These are phyloP conservation scores for Acanthococcus lagerstroemiae DNA, from an alignment of 2,888 invertebrate species.

Conservation along the genomic window DNA sequence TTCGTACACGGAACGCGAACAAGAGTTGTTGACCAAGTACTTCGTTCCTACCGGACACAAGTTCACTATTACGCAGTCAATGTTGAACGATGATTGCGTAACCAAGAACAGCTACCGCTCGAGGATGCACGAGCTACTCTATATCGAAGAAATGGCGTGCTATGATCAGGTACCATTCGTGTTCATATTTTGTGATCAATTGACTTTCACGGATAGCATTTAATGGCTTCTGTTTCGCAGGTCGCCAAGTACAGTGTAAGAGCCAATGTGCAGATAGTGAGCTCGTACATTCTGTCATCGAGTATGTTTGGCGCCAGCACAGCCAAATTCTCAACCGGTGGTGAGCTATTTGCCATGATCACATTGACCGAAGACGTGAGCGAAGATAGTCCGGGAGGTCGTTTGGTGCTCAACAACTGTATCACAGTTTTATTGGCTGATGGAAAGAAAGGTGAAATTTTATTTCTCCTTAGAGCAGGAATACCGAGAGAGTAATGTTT, in stretches of 20 bases:
- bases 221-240: slow-evolving; percentile 32
- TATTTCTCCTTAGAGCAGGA: slow-evolving; percentile 1
- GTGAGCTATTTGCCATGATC: slow-evolving; percentile 65
- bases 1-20: slow-evolving; percentile 45
- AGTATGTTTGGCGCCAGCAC: slow-evolving; percentile 58
- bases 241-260: slow-evolving; percentile 59
- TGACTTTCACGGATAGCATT: no score
- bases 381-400: slow-evolving; percentile 71
- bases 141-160: slow-evolving; percentile 67
- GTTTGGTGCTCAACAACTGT: slow-evolving; percentile 66
- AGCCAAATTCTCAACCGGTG: slow-evolving; percentile 64
- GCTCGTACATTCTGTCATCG: slow-evolving; percentile 58
- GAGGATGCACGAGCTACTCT: slow-evolving; percentile 63
- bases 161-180: slow-evolving; percentile 47
- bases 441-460: slow-evolving; percentile 28
- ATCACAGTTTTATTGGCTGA: slow-evolving; percentile 40
- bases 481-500: neutral
- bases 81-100: slow-evolving; percentile 52
- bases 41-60: slow-evolving; percentile 56
- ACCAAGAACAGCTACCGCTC: slow-evolving; percentile 60
- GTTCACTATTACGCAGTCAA: slow-evolving; percentile 57
- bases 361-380: slow-evolving; percentile 62
- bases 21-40: slow-evolving; percentile 50
- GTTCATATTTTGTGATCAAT: neutral
- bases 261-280: slow-evolving; percentile 52